phyloP scores from a whole-genome alignment of 2,113 vertebrate genomes.

The Balaenoptera acutorostrata region DNA sequence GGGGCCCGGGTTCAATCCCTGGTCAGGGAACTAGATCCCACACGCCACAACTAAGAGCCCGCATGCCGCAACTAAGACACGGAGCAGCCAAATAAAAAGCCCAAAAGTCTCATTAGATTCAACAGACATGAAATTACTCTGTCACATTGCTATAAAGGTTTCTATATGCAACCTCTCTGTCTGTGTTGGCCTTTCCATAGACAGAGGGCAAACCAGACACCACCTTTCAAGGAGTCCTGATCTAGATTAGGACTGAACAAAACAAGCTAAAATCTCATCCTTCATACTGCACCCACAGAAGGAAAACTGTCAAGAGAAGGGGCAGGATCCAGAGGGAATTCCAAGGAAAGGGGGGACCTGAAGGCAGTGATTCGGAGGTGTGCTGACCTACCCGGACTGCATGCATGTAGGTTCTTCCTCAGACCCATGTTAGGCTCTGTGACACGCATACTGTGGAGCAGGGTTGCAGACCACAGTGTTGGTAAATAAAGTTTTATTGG shows the following conservation, averaged over 20 bases:
- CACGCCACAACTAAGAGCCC: no score
- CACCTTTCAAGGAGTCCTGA: not conserved
- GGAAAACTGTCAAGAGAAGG: not conserved
- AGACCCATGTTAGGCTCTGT: not conserved
- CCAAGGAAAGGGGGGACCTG: not conserved
- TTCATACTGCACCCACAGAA: not conserved
- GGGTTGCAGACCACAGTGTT: not conserved
- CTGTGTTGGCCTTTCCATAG: not conserved
- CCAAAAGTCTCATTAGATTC: no score
- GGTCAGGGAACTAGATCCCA: no score
- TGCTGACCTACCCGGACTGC: not conserved
- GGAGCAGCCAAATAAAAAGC: not conserved
- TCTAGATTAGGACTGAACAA: not conserved
- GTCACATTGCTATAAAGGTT: not conserved
- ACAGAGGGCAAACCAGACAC: not conserved
- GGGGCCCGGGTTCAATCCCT: no score
- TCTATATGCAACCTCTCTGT: not conserved
- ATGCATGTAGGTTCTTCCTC: not conserved
- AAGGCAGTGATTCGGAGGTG: not conserved
- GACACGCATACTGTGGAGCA: not conserved
- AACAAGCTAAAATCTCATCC: not conserved
- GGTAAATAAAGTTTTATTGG: not conserved
- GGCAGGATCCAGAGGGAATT: not conserved
- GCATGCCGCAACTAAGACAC: no score
- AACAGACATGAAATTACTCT: not conserved